Base-by-base conservation (phyloP, 2,888 invertebrate genomes). In the Acholoe squamosa region DNA sequence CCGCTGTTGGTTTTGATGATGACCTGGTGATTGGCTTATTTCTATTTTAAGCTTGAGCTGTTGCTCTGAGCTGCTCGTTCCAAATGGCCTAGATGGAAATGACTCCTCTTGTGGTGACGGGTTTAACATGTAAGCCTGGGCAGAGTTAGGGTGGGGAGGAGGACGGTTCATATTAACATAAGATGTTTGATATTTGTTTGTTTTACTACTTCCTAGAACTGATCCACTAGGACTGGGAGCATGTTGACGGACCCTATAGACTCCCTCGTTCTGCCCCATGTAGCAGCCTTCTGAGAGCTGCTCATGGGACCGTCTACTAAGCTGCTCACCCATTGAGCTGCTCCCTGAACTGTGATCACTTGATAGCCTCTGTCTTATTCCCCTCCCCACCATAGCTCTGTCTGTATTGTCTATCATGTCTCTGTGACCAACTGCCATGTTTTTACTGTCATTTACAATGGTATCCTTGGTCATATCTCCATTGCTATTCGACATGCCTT, bases 231-330 rank as follows among this genome's bases (percentile, higher is more conserved):
- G 54, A 28, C 54, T 52, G 54, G 86, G 54, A 14, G 28, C 19
- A 28, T 52, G 52, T 16, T 28, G 25, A 10, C 33, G 28, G 52
- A 86, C 86, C 25, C 86, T 12, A 28, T 52, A 86, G 12, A 86
- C 86, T 7, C 54, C 86, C 54, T 86, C 86, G 56, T 80, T 80
- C 80, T 80, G 80, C 43, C 80, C 80, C 80, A 80, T 33, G 34
- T 80, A 80, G 43, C 80, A 80, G 22, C 80, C 80, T 0, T 33
- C 80, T 12, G 80, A 5, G 14, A 80, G 14, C 43, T 43, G 33
- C 80, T 80, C 34, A n/a, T 80, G 34, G 76, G 76, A 76, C 16
- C 28, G 16, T 16, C 80, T 33, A 1, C 71, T 28, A 28, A 71
- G 80, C 80, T 43, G 80, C 80, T 80, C 34, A 22, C 22, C 14